Conservation (phyloP, 1,140 invertebrate genomes). For the Limonius californicus region DNA sequence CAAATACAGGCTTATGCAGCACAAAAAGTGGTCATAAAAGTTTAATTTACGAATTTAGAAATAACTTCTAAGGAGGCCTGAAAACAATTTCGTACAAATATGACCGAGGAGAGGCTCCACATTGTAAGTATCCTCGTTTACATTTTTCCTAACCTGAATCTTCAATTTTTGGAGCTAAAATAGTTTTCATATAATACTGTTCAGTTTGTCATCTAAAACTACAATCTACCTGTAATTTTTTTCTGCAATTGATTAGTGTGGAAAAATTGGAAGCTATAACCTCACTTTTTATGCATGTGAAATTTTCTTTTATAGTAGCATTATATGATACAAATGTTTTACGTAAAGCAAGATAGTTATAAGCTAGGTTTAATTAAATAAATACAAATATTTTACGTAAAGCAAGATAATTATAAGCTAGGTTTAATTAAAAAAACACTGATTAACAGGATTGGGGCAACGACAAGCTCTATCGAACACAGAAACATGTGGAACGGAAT, state of each 20-base stretch:
- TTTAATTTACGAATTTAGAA: too few species aligned
- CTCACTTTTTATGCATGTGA: too few species aligned
- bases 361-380: slow-evolving; percentile 6
- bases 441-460: slow-evolving; percentile 75
- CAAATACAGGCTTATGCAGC: too few species aligned
- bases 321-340: too few species aligned
- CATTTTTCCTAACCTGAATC: too few species aligned
- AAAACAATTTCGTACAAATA: slow-evolving; percentile 7
- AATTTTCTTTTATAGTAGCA: too few species aligned
- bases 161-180: too few species aligned
- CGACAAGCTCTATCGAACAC: slow-evolving; percentile 74
- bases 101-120: slow-evolving; percentile 42
- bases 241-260: neutral
- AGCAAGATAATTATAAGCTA: neutral
- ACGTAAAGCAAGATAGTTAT: too few species aligned
- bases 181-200: too few species aligned
- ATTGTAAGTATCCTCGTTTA: slow-evolving; percentile 38
- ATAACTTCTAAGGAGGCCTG: too few species aligned
- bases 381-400: neutral
- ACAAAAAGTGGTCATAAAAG: too few species aligned
- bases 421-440: neutral
- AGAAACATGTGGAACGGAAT: slow-evolving; percentile 77
- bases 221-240: neutral
- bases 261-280: too few species aligned
- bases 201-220: neutral